These are phyloP conservation scores for Sebastes vulpes DNA, from an alignment of 2,797 vertebrate genomes.

Conservation along the genomic window DNA sequence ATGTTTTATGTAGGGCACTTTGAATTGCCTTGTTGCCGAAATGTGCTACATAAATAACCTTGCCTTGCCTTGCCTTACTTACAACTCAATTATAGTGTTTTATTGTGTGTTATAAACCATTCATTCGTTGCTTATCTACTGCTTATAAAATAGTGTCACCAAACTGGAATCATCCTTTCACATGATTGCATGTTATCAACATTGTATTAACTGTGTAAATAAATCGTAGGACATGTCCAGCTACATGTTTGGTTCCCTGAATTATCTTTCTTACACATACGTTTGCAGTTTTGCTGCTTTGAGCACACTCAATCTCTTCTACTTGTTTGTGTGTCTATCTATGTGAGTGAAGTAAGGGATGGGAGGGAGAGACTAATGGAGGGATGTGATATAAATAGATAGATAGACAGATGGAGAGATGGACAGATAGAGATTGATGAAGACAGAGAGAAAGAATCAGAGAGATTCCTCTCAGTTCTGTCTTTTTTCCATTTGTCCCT, in stretches of 20 bases:
- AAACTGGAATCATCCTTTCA: not conserved
- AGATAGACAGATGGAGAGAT: conserved; percentile 40
- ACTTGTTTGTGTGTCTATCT: not conserved
- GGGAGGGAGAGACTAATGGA: conserved; percentile 33
- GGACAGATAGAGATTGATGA: conserved; percentile 41
- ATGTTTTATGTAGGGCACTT: not conserved
- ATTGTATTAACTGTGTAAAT: not conserved
- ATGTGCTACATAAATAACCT: not conserved
- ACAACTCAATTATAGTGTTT: not conserved
- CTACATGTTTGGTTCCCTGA: not conserved
- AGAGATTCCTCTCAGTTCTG: conserved; percentile 10
- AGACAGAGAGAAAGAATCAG: conserved; percentile 23
- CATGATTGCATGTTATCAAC: not conserved
- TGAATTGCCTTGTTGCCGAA: not conserved
- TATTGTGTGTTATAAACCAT: not conserved
- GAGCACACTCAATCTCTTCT: not conserved
- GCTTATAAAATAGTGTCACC: not conserved
- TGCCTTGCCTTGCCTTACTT: not conserved
- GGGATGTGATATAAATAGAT: conserved; percentile 43
- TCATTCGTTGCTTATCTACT: not conserved
- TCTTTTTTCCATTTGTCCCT: conserved; percentile 28
- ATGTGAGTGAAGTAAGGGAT: not conserved
- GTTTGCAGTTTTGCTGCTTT: not conserved
- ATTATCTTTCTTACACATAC: not conserved
- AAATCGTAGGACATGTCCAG: not conserved